phyloP scores from a whole-genome alignment of 2,797 vertebrate species.

The Catamblyrhynchus diadema region DNA sequence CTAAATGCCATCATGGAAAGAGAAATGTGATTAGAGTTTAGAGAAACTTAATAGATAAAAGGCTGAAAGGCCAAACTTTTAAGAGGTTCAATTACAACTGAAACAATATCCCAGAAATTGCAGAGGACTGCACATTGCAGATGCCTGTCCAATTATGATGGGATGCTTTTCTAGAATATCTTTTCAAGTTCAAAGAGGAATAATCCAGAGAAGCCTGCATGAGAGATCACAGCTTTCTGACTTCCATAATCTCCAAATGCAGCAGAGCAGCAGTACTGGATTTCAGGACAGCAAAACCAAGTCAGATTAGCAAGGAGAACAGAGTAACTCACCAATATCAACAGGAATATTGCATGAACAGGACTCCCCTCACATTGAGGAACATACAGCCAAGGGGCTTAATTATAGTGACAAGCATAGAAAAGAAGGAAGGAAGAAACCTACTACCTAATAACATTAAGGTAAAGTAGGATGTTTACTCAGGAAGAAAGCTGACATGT shows the following conservation, averaged over 20 bases:
- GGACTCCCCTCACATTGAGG: not conserved
- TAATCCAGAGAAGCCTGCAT: conserved; percentile 19
- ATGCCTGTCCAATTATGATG: not conserved
- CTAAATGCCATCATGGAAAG: not conserved
- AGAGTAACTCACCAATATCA: not conserved
- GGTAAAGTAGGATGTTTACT: not conserved
- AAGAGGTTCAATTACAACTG: conserved; percentile 28
- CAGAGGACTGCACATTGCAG: not conserved
- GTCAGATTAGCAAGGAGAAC: not conserved
- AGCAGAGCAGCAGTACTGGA: not conserved
- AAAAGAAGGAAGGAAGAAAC: not conserved
- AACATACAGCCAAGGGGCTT: not conserved
- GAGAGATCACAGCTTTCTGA: not conserved
- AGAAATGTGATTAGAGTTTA: not conserved
- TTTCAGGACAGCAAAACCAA: conserved; percentile 12
- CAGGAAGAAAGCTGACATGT: not conserved
- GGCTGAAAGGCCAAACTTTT: not conserved
- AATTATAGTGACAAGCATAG: not conserved
- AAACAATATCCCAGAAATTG: not conserved
- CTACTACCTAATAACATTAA: not conserved
- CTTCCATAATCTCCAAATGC: conserved; percentile 1
- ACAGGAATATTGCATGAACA: not conserved
- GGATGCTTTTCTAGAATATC: conserved; percentile 2
- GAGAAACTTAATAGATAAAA: not conserved
- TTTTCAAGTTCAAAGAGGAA: conserved; percentile 33